Evolutionary conservation across 2,113 vertebrate species (phyloP).

Genomic region (Cottus gobio): DNA sequence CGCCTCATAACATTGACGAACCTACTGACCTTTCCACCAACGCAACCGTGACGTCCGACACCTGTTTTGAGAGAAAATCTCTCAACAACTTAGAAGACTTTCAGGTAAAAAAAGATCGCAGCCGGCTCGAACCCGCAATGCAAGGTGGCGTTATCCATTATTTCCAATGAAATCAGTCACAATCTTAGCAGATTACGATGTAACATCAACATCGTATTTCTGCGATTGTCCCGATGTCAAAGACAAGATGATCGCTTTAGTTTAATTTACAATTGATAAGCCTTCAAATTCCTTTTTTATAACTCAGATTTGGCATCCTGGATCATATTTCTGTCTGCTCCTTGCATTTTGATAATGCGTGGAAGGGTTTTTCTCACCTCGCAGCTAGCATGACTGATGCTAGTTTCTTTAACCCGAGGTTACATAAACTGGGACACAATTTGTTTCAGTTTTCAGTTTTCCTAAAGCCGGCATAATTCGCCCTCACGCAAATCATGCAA

Average conservation of each 20-base stretch:
- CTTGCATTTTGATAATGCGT: too few species aligned
- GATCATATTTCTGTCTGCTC: too few species aligned
- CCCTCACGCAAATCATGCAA: neutral
- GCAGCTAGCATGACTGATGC: neutral
- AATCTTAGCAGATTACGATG: neutral
- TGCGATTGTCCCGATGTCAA: neutral
- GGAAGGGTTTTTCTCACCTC: neutral
- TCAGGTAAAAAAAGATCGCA: neutral
- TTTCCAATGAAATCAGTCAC: neutral
- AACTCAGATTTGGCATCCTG: too few species aligned
- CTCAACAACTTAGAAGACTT: neutral
- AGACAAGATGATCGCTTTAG: neutral
- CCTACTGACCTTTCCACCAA: neutral
- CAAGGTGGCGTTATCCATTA: too few species aligned
- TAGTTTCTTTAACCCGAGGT: neutral
- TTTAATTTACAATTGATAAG: neutral
- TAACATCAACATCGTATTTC: neutral
- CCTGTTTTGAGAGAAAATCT: neutral
- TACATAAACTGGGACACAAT: too few species aligned
- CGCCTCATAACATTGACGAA: neutral
- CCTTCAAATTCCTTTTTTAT: neutral
- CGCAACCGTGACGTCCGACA: neutral
- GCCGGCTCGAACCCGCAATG: neutral
- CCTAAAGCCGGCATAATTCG: neutral
- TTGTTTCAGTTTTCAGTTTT: too few species aligned